Evolutionary conservation across 1,140 invertebrate genomes (phyloP).

Genomic region (Gryllus bimaculatus): DNA sequence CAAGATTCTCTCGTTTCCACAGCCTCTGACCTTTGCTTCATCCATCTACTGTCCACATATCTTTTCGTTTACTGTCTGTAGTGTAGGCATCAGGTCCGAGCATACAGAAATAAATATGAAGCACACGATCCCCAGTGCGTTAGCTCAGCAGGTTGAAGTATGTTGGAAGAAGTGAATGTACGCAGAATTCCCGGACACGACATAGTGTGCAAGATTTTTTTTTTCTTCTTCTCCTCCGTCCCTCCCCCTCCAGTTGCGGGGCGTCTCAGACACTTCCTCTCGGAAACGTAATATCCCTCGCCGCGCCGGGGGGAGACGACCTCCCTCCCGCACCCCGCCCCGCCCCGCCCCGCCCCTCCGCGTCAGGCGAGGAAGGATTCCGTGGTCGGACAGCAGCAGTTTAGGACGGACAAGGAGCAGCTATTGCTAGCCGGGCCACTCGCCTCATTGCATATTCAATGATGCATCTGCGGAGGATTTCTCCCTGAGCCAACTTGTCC

Average conservation of each 20-base stretch:
- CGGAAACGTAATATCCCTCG: slow-evolving; percentile 17
- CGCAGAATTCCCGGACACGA: no score
- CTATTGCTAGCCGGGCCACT: background rate
- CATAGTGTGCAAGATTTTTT: no score
- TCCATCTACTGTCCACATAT: no score
- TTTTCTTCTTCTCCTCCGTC: background rate
- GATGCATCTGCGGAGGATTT: slow-evolving; percentile 14
- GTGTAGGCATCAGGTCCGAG: no score
- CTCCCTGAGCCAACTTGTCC: slow-evolving; percentile 17
- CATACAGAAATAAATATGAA: no score
- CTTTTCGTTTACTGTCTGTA: no score
- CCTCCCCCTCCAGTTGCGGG: background rate
- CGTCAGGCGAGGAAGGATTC: slow-evolving; percentile 8
- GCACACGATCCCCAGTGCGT: no score
- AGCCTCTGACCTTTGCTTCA: no score
- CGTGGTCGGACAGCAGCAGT: slow-evolving; percentile 12
- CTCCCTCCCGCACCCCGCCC: slow-evolving; percentile 12
- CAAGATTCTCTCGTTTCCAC: no score
- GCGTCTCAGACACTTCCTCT: slow-evolving; percentile 10
- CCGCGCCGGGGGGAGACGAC: background rate
- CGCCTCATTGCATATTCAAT: slow-evolving; percentile 18
- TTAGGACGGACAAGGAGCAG: slow-evolving; percentile 10
- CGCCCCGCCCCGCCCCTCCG: background rate
- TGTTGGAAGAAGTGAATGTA: no score
- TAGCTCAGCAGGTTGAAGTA: no score